Evolutionary conservation across 2,113 vertebrate species (phyloP), one percentile per base, ranked within the genome.

Genomic region (Chloropsis hardwickii): DNA sequence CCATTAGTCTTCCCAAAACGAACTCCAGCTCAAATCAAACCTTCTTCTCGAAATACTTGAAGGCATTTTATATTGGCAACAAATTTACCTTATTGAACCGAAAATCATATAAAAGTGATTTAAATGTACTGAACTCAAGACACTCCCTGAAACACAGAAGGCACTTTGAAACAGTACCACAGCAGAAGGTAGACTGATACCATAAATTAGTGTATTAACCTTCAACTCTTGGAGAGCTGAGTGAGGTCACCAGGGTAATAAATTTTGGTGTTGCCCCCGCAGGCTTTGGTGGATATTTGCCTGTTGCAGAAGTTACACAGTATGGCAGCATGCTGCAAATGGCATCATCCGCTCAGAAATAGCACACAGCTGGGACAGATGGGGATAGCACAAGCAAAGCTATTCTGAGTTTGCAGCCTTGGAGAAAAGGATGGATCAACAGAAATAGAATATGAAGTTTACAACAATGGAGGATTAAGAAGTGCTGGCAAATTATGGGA

Each of bases 1-100:
- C 94, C 83, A 95, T 97, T 97, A 94, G 94, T 98, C 95, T 97
- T 97, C 67, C 80, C 58, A 81, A 92, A 87, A 94, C n/a, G 74
- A 97, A 96, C 42, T 96, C 25, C 47, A 80, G 18, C 66, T 78
- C 74, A 85, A 92, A 92, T 80, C 86, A 88, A 51, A 44, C 54
- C 56, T 70, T 85, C 88, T 97, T 89, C 93, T 88, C 8, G 1
- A 80, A 88, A 94, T 70, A 95, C 92, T 74, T 76, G 47, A 94
- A 95, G 96, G 90, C 82, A 79, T 92, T 97, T 97, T 80, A 47
- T 83, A 84, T 29, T 65, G 91, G 95, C 92, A 96, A 94, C 73
- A 97, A 91, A 93, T 91, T 88, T 76, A 74, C 93, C 50, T 81
- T 88, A 92, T 14, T 94, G 94, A 97, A 90, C 69, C 57, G 76